Conservation (phyloP, 2,888 invertebrate genomes). For the Schrankia costaestrigalis region DNA sequence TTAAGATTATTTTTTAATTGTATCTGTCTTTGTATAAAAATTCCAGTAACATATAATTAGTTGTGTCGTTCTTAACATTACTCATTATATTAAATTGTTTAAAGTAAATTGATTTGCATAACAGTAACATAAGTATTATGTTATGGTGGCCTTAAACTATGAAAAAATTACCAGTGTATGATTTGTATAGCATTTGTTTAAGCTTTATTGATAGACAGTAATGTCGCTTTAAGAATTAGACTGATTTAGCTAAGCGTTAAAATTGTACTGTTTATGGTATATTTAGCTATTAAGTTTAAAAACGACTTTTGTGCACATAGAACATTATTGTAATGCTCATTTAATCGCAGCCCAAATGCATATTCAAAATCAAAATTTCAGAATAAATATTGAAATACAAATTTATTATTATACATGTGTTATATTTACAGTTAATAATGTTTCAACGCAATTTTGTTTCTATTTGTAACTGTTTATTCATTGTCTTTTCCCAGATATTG, state of each 20-base stretch:
- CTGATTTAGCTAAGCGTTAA: conserved; percentile 80
- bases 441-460: too few relatives aligned
- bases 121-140: conserved; percentile 30
- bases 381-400: too few relatives aligned
- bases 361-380: background rate
- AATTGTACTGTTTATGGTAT: conserved; percentile 73
- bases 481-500: too few relatives aligned
- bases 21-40: too few relatives aligned
- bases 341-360: conserved; percentile 9
- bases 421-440: too few relatives aligned
- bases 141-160: conserved; percentile 70
- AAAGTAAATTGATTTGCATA: conserved; percentile 39
- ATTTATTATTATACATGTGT: too few relatives aligned
- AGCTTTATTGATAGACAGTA: conserved; percentile 75
- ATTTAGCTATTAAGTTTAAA: conserved; percentile 61
- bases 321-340: conserved; percentile 11
- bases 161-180: conserved; percentile 71
- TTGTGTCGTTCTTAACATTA: conserved; percentile 26
- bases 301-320: conserved; percentile 14
- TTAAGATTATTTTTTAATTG: too few relatives aligned
- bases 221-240: conserved; percentile 80
- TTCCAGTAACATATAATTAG: conserved; percentile 28
- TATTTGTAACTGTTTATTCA: too few relatives aligned
- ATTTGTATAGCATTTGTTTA: conserved; percentile 69
- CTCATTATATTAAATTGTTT: conserved; percentile 35